These are phyloP conservation scores for Pinna nobilis DNA, from an alignment of 1,140 invertebrate species.

Conservation along the genomic window DNA sequence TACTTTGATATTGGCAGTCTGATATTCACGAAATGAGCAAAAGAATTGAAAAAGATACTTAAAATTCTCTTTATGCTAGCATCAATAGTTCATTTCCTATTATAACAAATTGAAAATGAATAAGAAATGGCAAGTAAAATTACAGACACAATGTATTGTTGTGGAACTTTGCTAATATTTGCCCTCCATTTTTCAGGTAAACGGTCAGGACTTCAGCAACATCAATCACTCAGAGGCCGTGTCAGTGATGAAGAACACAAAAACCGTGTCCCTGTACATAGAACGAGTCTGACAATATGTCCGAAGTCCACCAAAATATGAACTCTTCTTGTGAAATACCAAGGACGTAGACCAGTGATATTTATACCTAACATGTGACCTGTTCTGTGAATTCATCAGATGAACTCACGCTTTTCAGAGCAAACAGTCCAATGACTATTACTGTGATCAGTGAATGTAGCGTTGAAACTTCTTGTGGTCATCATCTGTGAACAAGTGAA, in stretches of 20 bases:
- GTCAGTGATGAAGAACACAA: constrained; percentile 52
- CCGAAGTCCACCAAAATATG: no score
- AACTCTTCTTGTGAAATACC: no score
- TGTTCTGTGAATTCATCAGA: no score
- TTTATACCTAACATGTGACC: no score
- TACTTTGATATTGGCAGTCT: neutral
- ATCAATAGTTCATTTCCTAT: neutral
- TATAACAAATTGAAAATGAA: neutral
- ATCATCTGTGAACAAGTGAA: no score
- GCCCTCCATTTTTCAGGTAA: constrained; percentile 59
- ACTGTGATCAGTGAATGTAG: no score
- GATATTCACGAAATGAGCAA: neutral
- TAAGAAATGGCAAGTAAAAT: neutral
- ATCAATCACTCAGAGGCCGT: constrained; percentile 64
- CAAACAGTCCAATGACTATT: no score
- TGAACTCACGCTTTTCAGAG: no score
- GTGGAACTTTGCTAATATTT: no score
- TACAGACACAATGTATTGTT: constrained; percentile 1
- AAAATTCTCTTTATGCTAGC: neutral
- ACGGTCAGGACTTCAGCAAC: constrained; percentile 62
- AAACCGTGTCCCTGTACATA: constrained; percentile 55
- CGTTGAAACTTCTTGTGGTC: no score
- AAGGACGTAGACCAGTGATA: no score
- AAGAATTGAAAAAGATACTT: neutral
- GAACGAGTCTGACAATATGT: constrained; percentile 48